phyloP scores from a whole-genome alignment of 2,113 vertebrate genomes.

The Meleagris gallopavo region DNA sequence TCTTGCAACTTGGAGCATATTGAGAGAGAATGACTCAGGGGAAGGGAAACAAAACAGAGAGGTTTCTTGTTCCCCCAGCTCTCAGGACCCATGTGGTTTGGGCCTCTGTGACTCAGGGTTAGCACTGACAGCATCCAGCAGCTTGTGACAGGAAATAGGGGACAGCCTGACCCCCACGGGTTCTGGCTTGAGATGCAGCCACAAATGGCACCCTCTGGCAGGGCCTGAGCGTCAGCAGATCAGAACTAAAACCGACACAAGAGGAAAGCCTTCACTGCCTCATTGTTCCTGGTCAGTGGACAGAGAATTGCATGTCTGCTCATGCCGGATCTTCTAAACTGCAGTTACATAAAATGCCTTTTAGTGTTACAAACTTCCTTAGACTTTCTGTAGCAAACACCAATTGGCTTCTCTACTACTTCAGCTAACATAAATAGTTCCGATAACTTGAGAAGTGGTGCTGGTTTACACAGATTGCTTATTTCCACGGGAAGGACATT shows the following conservation, averaged over 20 bases:
- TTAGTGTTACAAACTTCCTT: fast-evolving
- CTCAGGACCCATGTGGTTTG: fast-evolving
- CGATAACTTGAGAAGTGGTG: background rate
- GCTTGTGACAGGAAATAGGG: fast-evolving
- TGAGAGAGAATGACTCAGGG: background rate
- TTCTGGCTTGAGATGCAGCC: background rate
- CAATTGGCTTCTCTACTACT: background rate
- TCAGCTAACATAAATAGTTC: background rate
- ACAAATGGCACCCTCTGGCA: background rate
- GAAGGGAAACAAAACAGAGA: background rate
- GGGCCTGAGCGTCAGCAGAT: background rate
- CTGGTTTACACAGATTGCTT: background rate
- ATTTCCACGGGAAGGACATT: background rate
- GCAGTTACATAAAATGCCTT: background rate
- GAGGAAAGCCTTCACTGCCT: background rate
- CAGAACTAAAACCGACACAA: fast-evolving
- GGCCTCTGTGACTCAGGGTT: fast-evolving
- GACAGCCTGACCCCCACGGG: fast-evolving
- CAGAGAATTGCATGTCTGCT: background rate
- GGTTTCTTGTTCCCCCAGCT: background rate
- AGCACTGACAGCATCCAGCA: fast-evolving
- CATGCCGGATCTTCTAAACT: background rate
- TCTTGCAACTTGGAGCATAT: slow-evolving; percentile 1
- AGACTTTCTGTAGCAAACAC: background rate
- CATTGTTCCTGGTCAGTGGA: background rate